Evolutionary conservation across 2,113 vertebrate species (phyloP).

Genomic region (Phoenicopterus ruber): DNA sequence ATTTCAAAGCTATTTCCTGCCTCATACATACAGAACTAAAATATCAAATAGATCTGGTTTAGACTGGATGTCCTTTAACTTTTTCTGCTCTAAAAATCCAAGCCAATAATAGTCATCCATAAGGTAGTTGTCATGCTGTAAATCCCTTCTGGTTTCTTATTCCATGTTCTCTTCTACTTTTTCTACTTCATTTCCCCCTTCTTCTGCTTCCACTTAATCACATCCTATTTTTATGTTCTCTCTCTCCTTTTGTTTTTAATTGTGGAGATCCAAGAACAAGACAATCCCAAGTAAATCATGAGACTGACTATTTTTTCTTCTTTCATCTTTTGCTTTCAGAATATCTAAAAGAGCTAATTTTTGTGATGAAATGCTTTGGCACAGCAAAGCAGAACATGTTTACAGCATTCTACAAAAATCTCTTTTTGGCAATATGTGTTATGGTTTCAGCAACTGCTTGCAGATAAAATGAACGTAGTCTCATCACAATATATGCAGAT

Average conservation of each 20-base stretch:
- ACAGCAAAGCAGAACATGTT: neutral
- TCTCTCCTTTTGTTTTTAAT: neutral
- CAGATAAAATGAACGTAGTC: neutral
- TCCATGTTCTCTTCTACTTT: neutral
- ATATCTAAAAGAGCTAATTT: neutral
- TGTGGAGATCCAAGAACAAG: neutral
- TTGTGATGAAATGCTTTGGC: neutral
- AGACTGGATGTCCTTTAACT: neutral
- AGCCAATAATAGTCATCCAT: neutral
- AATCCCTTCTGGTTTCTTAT: neutral
- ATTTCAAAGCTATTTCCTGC: constrained; percentile 17
- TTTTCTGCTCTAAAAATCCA: neutral
- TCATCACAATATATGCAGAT: neutral
- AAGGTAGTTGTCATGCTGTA: neutral
- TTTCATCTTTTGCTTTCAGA: neutral
- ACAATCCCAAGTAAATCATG: neutral
- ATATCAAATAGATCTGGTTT: neutral
- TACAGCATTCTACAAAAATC: neutral
- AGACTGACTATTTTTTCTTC: neutral
- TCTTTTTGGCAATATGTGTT: fast-evolving
- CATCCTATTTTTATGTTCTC: neutral
- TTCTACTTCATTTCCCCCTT: neutral
- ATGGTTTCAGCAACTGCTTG: neutral
- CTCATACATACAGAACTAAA: neutral
- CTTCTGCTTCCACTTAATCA: neutral